A percentile compares a stretch with the other conserved stretches of the same genome.
These are phyloP conservation scores for Microcebus lehilahytsara DNA, from an alignment of 2,113 vertebrate species.

Conservation along the genomic window DNA sequence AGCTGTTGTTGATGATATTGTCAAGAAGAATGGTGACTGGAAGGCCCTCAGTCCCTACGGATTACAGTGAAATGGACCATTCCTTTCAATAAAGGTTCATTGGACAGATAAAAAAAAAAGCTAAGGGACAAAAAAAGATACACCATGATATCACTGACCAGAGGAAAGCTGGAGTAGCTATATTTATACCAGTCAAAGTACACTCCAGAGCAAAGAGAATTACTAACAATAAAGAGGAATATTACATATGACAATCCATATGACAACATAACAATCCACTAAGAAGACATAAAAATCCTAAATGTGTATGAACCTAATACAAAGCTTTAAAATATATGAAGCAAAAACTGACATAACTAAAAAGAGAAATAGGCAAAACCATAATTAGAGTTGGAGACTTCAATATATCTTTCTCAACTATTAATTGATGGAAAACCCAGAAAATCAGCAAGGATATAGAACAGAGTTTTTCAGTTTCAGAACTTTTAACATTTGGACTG, in stretches of 20 bases:
- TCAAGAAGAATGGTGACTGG: slow-evolving; percentile 94
- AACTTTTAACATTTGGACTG: not conserved
- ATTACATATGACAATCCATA: too few relatives aligned
- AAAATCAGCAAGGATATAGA: not conserved
- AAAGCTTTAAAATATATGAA: not conserved
- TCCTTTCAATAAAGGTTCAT: not conserved
- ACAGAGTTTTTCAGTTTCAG: not conserved
- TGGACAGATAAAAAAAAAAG: not conserved
- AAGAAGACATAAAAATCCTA: not conserved
- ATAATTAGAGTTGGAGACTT: not conserved
- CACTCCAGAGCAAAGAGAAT: not conserved
- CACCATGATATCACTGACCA: not conserved
- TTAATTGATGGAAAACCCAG: not conserved
- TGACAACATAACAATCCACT: not conserved
- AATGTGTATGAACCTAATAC: not conserved
- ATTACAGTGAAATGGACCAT: slow-evolving; percentile 94
- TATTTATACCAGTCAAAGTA: not conserved
- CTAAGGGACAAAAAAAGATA: not conserved
- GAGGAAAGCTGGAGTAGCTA: not conserved
- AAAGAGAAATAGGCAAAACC: not conserved
- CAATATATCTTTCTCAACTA: not conserved
- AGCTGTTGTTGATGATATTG: slow-evolving; percentile 93
- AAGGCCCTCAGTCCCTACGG: slow-evolving; percentile 92
- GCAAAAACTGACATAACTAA: not conserved
- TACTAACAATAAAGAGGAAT: not conserved